Conservation (phyloP, 2,797 vertebrate species). For the Aplochiton taeniatus region DNA sequence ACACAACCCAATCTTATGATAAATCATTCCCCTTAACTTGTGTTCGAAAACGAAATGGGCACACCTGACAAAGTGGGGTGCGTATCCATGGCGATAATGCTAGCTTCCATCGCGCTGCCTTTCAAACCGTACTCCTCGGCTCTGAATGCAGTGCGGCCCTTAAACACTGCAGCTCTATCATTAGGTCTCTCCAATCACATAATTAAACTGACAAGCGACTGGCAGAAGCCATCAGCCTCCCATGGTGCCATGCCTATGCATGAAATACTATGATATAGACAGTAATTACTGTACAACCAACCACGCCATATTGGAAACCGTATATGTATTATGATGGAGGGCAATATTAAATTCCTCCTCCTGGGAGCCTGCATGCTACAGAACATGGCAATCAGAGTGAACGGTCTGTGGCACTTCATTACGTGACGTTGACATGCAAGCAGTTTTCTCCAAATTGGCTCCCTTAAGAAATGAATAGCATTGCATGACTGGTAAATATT, state of each 20-base stretch:
- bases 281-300: conserved; percentile 51
- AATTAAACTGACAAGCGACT: conserved; percentile 49
- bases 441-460: conserved; percentile 41
- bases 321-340: conserved; percentile 29
- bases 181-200: conserved; percentile 46
- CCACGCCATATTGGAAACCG: conserved; percentile 28
- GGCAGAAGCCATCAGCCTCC: conserved; percentile 51
- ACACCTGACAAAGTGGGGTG: neutral
- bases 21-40: neutral
- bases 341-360: conserved; percentile 43
- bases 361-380: conserved; percentile 37
- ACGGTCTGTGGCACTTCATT: conserved; percentile 42
- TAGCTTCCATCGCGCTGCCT: conserved; percentile 4
- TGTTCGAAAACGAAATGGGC: neutral
- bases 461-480: conserved; percentile 48
- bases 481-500: conserved; percentile 52
- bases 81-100: conserved; percentile 14
- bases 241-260: conserved; percentile 32
- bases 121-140: no score
- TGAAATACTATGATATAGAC: conserved; percentile 41
- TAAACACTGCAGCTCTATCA: conserved; percentile 22
- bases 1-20: neutral
- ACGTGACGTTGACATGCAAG: conserved; percentile 47
- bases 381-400: conserved; percentile 39
- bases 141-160: no score